Percentiles rank a stretch among this genome's conserved stretches.
These are phyloP conservation scores for Coptodon rendalli DNA, from an alignment of 2,113 vertebrate genomes.

Conservation along the genomic window DNA sequence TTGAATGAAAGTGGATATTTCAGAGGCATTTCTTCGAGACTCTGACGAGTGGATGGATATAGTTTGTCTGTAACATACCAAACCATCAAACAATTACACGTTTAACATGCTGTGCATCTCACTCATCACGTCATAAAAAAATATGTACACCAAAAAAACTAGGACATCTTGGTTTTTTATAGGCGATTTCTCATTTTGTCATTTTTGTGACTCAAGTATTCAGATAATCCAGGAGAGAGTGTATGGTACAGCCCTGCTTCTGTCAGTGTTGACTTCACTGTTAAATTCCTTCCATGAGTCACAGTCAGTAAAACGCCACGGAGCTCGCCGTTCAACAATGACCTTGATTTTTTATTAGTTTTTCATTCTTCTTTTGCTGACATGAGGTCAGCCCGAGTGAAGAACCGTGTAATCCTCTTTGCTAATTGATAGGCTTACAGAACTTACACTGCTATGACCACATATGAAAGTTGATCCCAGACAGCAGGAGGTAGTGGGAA, in stretches of 20 bases:
- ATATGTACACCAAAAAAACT: not conserved
- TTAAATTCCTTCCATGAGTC: conserved; percentile 49
- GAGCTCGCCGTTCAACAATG: not conserved
- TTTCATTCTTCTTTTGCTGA: not conserved
- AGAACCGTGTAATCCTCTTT: conserved; percentile 52
- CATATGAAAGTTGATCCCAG: conserved; percentile 74
- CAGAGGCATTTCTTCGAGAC: conserved; percentile 61
- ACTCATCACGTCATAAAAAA: not conserved
- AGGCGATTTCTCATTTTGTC: not conserved
- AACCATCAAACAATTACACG: conserved; percentile 43
- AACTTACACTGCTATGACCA: conserved; percentile 58
- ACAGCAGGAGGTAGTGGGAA: conserved; percentile 9
- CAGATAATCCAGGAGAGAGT: not conserved
- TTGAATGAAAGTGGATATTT: conserved; percentile 70
- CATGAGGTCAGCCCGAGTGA: conserved; percentile 21
- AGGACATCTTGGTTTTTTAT: not conserved
- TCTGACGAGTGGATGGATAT: conserved; percentile 48
- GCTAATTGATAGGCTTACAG: conserved; percentile 69
- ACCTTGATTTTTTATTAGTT: conserved; percentile 21
- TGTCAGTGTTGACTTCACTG: conserved; percentile 33
- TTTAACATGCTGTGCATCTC: not conserved
- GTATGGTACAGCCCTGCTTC: not conserved
- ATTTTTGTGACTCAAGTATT: not conserved
- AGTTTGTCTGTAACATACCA: conserved; percentile 36
- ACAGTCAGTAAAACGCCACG: not conserved